phyloP scores from a whole-genome alignment of 2,113 vertebrate genomes.

The Fulica atra region DNA sequence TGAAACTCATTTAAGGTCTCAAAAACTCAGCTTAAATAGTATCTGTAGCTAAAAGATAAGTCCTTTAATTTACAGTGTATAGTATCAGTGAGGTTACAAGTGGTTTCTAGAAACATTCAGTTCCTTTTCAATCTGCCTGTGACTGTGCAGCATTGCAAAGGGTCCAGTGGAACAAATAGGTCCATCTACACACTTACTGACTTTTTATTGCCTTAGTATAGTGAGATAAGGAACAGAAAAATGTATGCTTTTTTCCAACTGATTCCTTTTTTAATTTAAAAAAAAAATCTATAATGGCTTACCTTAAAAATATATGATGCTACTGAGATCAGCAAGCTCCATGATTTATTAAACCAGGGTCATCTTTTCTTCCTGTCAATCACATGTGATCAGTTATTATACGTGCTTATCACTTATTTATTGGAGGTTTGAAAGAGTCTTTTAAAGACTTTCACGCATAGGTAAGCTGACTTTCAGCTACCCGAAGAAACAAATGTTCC shows the following conservation, averaged over 20 bases:
- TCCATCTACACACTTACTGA: not conserved
- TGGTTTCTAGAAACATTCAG: not conserved
- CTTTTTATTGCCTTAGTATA: not conserved
- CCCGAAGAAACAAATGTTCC: not conserved
- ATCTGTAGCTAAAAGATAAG: not conserved
- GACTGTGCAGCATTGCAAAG: not conserved
- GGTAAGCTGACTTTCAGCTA: not conserved
- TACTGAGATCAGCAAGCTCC: not conserved
- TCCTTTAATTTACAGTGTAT: not conserved
- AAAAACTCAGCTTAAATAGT: not conserved
- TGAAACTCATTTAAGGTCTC: not conserved
- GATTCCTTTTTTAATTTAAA: not conserved
- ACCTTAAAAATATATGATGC: slow-evolving; percentile 29
- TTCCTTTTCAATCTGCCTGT: not conserved
- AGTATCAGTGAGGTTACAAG: not conserved
- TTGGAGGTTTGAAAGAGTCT: not conserved
- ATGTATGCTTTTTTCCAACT: not conserved
- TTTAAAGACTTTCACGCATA: not conserved
- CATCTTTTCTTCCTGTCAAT: slow-evolving; percentile 11
- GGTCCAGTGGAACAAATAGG: not conserved
- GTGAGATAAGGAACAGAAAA: not conserved
- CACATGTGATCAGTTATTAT: not conserved
- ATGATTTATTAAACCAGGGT: not conserved
- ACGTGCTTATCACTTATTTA: slow-evolving; percentile 8
- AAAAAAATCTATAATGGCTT: not conserved